These are phyloP conservation scores for Triplophysa bombifrons DNA, from an alignment of 2,797 vertebrate species.

Conservation along the genomic window DNA sequence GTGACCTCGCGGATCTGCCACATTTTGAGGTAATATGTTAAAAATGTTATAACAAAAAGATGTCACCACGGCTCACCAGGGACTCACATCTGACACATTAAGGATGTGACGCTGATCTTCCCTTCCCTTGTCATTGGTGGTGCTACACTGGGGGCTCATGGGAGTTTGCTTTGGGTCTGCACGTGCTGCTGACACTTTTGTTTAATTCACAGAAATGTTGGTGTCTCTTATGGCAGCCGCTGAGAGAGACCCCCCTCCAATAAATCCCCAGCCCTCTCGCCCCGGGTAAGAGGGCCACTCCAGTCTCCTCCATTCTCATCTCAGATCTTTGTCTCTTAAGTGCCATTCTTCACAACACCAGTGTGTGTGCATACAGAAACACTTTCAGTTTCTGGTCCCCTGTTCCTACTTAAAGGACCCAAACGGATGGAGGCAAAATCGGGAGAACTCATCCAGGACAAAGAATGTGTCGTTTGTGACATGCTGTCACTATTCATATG, in stretches of 20 bases:
- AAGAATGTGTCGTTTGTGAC: neutral
- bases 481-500: neutral
- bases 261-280: slow-evolving; percentile 58
- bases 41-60: too few relatives aligned
- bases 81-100: slow-evolving; percentile 17
- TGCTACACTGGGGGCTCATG: slow-evolving; percentile 32
- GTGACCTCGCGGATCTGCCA: neutral
- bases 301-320: slow-evolving; percentile 61
- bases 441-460: neutral
- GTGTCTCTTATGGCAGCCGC: slow-evolving; percentile 58
- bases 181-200: slow-evolving; percentile 60
- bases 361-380: slow-evolving; percentile 39
- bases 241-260: slow-evolving; percentile 56
- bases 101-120: slow-evolving; percentile 3
- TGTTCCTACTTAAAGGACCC: slow-evolving; percentile 13
- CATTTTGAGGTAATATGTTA: neutral
- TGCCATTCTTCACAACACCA: slow-evolving; percentile 54
- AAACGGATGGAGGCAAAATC: slow-evolving; percentile 17
- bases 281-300: slow-evolving; percentile 66
- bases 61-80: too few relatives aligned
- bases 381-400: slow-evolving; percentile 27
- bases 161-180: slow-evolving; percentile 33
- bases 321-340: slow-evolving; percentile 51
- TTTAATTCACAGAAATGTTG: slow-evolving; percentile 65
- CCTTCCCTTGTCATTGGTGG: slow-evolving; percentile 22